Percentiles rank a stretch among this genome's conserved stretches.
These are phyloP conservation scores for Heliconius cydno DNA, from an alignment of 2,888 invertebrate species.

Conservation along the genomic window DNA sequence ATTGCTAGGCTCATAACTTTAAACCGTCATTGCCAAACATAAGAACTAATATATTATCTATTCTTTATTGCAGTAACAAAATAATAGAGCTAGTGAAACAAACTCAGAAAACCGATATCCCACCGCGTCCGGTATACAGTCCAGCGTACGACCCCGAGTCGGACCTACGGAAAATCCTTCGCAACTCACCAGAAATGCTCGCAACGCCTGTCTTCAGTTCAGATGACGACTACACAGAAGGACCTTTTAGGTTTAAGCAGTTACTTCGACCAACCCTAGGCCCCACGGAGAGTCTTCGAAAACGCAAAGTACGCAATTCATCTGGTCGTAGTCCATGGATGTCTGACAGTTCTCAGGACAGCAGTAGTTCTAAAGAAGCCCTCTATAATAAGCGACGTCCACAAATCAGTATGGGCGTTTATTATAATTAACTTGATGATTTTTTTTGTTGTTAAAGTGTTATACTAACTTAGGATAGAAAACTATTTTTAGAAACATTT, in stretches of 20 bases:
- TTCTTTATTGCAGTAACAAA: slow-evolving; percentile 71
- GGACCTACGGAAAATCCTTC: slow-evolving; percentile 75
- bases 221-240: slow-evolving; percentile 83
- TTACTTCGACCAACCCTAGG: slow-evolving; percentile 85
- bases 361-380: slow-evolving; percentile 70
- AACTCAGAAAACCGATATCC: slow-evolving; percentile 67
- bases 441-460: no score
- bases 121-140: slow-evolving; percentile 65
- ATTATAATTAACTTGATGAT: slow-evolving; percentile 62
- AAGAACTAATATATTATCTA: background rate
- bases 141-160: slow-evolving; percentile 74
- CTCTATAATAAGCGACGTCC: slow-evolving; percentile 74
- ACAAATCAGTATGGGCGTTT: slow-evolving; percentile 79
- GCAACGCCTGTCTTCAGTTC: slow-evolving; percentile 76
- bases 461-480: no score
- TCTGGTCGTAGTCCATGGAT: slow-evolving; percentile 77
- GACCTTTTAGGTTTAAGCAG: slow-evolving; percentile 87
- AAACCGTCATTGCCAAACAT: background rate
- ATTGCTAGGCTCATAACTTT: background rate
- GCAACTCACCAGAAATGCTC: slow-evolving; percentile 78
- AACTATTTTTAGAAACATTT: no score
- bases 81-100: slow-evolving; percentile 77
- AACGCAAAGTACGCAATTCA: slow-evolving; percentile 82
- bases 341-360: slow-evolving; percentile 79
- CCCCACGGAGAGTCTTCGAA: slow-evolving; percentile 87